Percentiles rank a stretch among this genome's conserved stretches.
Evolutionary conservation across 2,888 invertebrate species (phyloP).

Genomic region (Chaetogeoica ovagalla): DNA sequence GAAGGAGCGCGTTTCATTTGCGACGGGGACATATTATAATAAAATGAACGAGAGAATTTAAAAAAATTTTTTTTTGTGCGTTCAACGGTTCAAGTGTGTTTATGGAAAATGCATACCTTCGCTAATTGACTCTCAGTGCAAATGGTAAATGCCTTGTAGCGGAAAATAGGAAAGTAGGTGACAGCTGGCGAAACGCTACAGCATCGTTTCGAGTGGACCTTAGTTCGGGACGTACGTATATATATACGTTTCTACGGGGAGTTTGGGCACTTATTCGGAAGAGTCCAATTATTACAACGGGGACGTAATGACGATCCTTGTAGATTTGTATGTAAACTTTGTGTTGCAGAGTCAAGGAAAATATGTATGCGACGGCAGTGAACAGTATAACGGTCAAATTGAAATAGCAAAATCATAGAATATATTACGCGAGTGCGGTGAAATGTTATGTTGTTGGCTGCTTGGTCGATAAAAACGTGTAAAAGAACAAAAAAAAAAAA

Average conservation of each 20-base stretch:
- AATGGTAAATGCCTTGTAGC: conserved; percentile 38
- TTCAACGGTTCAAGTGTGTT: conserved; percentile 18
- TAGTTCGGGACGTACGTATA: conserved; percentile 15
- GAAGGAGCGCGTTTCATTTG: neutral
- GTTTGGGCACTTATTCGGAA: conserved; percentile 23
- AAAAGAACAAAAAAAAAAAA: too few relatives aligned
- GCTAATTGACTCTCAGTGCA: conserved; percentile 44
- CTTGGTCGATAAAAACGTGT: too few relatives aligned
- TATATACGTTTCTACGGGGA: conserved; percentile 5
- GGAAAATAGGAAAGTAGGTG: conserved; percentile 20
- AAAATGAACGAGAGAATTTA: conserved; percentile 5
- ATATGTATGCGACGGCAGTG: neutral
- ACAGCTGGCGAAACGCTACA: neutral
- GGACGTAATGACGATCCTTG: conserved; percentile 18
- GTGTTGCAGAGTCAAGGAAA: neutral
- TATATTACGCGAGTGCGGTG: too few relatives aligned
- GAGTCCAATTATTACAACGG: conserved; percentile 40
- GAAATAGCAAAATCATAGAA: neutral
- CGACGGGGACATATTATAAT: neutral
- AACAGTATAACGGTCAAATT: neutral
- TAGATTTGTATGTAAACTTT: conserved; percentile 7
- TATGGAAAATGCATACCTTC: conserved; percentile 39
- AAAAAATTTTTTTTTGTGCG: conserved; percentile 10
- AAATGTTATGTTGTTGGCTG: too few relatives aligned
- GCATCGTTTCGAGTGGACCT: conserved; percentile 34